phyloP scores from a whole-genome alignment of 92 coral and sea anemone genomes.

The Phenganax marumi region DNA sequence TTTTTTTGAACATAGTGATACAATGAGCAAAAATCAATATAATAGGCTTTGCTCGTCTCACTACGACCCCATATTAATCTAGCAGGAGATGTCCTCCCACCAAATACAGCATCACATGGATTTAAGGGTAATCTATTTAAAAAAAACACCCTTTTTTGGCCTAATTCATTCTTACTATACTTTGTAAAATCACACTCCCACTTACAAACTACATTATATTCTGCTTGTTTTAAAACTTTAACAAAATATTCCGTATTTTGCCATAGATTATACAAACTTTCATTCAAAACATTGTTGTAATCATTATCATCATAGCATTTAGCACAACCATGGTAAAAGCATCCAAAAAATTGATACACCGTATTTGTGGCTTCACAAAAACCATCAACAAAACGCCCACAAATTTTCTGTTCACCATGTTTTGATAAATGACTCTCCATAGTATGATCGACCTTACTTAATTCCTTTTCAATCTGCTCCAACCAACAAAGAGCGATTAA shows the following conservation, averaged over 20 bases:
- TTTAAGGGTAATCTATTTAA: constrained; percentile 16
- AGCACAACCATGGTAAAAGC: too few species aligned
- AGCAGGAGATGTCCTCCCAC: too few species aligned
- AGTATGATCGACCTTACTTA: neutral
- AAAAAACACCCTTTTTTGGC: too few species aligned
- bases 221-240: constrained; percentile 5
- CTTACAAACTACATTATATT: constrained; percentile 21
- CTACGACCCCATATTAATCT: neutral
- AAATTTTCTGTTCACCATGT: neutral
- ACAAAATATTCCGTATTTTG: neutral
- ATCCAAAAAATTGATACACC: too few species aligned
- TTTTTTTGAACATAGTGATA: too few species aligned
- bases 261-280: neutral
- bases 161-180: too few species aligned
- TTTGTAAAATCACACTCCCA: too few species aligned
- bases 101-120: constrained; percentile 24
- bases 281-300: too few species aligned
- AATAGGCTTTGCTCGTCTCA: constrained; percentile 20
- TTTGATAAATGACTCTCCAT: too few species aligned
- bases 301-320: neutral
- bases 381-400: too few species aligned
- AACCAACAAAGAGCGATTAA: constrained; percentile 30
- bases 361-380: too few species aligned
- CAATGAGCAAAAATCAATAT: constrained; percentile 23
- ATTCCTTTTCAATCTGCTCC: neutral